Evolutionary conservation across 1,140 invertebrate genomes (phyloP).

Genomic region (Cheumatopsyche charites): DNA sequence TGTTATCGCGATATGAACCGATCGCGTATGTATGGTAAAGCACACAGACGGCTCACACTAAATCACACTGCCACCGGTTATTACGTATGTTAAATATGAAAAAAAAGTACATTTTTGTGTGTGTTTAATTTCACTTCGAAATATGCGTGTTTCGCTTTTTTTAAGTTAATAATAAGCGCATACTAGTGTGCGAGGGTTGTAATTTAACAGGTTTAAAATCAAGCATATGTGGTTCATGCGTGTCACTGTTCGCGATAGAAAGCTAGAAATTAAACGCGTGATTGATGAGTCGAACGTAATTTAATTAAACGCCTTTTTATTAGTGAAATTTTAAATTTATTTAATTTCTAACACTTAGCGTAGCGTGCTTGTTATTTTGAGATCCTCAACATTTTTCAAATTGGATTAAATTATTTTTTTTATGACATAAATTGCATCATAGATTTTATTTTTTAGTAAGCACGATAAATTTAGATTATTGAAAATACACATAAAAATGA

Average conservation of each 20-base stretch:
- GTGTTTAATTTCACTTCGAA: slow-evolving; percentile 2
- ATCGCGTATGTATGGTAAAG: slow-evolving; percentile 12
- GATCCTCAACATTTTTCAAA: too few relatives aligned
- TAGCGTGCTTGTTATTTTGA: too few relatives aligned
- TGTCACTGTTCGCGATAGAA: background rate
- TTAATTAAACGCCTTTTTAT: too few relatives aligned
- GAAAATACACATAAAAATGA: too few relatives aligned
- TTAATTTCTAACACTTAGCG: too few relatives aligned
- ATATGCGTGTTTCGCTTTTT: background rate
- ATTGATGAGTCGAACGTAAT: too few relatives aligned
- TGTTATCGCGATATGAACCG: slow-evolving; percentile 27
- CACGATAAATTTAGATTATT: too few relatives aligned
- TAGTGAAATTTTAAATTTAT: too few relatives aligned
- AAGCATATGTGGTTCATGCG: background rate
- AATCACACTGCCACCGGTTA: slow-evolving; percentile 15
- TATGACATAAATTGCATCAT: too few relatives aligned
- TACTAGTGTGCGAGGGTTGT: background rate
- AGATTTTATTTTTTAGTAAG: too few relatives aligned
- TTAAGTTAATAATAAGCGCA: background rate
- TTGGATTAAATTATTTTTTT: too few relatives aligned
- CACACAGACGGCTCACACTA: background rate
- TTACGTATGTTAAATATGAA: slow-evolving; percentile 3
- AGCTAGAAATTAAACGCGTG: background rate
- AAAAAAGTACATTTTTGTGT: slow-evolving; percentile 13
- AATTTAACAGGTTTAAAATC: background rate